Evolutionary conservation across 2,797 vertebrate genomes (phyloP).

Genomic region (Hydrocynus forskahlii): DNA sequence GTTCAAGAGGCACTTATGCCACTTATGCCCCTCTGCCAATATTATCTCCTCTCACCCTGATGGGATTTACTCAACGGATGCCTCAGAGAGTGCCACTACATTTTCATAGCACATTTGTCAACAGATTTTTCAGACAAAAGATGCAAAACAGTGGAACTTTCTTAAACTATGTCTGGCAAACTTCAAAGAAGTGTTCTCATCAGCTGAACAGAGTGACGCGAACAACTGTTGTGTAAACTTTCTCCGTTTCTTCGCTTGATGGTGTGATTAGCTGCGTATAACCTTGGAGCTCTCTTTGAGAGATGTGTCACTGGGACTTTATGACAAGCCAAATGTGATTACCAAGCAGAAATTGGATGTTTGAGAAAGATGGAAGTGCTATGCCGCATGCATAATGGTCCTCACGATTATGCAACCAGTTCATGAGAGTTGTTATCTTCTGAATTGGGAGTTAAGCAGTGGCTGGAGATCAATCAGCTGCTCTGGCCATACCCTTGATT

Average conservation of each 20-base stretch:
- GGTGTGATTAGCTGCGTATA: slow-evolving; percentile 5
- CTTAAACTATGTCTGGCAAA: background rate
- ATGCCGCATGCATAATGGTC: slow-evolving; percentile 34
- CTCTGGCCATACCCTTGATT: slow-evolving; percentile 14
- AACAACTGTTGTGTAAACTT: slow-evolving; percentile 5
- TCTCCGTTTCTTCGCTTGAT: slow-evolving; percentile 37
- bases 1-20: background rate
- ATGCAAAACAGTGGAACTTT: background rate
- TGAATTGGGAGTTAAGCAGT: slow-evolving; percentile 25
- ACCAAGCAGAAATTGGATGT: slow-evolving; percentile 40
- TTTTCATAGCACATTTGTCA: slow-evolving; percentile 17
- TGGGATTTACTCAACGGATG: background rate
- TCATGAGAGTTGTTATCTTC: slow-evolving; percentile 30
- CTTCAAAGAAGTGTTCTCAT: slow-evolving; percentile 8
- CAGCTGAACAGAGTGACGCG: background rate
- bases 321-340: slow-evolving; percentile 42
- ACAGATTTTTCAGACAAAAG: background rate
- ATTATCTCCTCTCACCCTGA: background rate
- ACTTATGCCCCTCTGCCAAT: slow-evolving; percentile 28
- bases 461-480: slow-evolving; percentile 22
- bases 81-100: background rate
- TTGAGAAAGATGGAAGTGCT: slow-evolving; percentile 33
- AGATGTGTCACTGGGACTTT: slow-evolving; percentile 19
- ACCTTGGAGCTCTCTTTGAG: slow-evolving; percentile 32
- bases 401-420: slow-evolving; percentile 12